A percentile compares a stretch with the other conserved stretches of the same genome.
Conservation (phyloP, 2,113 vertebrate species). For the Athene noctua region DNA sequence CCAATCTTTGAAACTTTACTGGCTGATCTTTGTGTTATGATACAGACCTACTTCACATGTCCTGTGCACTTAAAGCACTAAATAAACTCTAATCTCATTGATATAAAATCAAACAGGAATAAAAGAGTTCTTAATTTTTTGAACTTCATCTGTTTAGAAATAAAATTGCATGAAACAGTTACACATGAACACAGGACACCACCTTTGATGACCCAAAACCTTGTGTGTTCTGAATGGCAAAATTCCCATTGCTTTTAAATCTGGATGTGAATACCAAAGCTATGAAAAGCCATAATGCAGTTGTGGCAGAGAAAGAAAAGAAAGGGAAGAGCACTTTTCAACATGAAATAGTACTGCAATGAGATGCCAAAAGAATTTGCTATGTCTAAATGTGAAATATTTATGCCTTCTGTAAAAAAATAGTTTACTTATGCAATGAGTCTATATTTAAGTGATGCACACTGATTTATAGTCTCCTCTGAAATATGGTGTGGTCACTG, state of each 20-base stretch:
- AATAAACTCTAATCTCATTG: neutral
- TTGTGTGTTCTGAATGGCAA: neutral
- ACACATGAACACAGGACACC: neutral
- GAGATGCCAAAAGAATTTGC: neutral
- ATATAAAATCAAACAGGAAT: neutral
- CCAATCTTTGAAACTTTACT: neutral
- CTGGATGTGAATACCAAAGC: neutral
- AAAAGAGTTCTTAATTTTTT: neutral
- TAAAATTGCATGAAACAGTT: neutral
- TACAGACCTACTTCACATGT: rapidly evolving
- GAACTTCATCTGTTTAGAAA: neutral
- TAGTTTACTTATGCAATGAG: neutral
- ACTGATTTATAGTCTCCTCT: neutral
- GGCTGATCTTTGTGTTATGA: neutral
- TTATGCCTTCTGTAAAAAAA: neutral
- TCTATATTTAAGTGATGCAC: neutral
- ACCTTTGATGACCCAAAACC: neutral
- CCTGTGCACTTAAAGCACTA: neutral
- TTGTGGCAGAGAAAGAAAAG: neutral
- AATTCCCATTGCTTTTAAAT: neutral
- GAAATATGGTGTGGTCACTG: neutral
- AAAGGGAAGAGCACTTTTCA: neutral
- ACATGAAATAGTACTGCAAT: neutral
- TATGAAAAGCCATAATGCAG: neutral
- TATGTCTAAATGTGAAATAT: neutral